These are phyloP conservation scores for Brachypodius melanocephalos DNA, from an alignment of 2,113 vertebrate species.

Conservation along the genomic window DNA sequence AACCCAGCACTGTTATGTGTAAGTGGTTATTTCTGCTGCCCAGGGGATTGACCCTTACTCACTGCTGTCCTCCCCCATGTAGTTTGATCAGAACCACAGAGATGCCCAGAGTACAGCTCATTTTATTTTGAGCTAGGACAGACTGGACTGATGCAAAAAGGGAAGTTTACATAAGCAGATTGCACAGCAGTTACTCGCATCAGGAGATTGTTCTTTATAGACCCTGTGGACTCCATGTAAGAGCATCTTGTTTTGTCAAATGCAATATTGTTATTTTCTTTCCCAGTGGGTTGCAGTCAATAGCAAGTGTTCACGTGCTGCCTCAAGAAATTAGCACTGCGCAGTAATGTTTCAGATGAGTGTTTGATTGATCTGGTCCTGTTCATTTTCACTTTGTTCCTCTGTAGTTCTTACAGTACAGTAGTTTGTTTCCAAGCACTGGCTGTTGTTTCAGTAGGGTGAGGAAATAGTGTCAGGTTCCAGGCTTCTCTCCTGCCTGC, in stretches of 20 bases:
- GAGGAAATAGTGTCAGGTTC: not conserved
- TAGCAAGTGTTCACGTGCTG: not conserved
- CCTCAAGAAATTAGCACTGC: slow-evolving; percentile 8
- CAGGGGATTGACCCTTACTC: not conserved
- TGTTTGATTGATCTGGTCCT: not conserved
- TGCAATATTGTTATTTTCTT: not conserved
- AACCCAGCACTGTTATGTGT: not conserved
- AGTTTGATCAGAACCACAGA: not conserved
- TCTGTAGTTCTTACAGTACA: not conserved
- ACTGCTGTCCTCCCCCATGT: not conserved
- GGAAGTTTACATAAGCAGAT: slow-evolving; percentile 11
- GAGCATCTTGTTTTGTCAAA: slow-evolving; percentile 4
- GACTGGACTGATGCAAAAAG: slow-evolving; percentile 16
- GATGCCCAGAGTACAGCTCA: not conserved
- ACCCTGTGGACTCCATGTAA: not conserved
- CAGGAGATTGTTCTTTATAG: not conserved
- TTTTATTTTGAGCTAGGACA: not conserved
- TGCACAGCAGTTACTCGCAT: not conserved
- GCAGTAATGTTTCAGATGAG: not conserved
- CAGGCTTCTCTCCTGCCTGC: not conserved
- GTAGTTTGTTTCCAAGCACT: not conserved
- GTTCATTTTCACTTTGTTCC: slow-evolving; percentile 21
- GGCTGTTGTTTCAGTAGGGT: not conserved
- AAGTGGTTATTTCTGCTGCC: not conserved
- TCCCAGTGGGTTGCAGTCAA: not conserved